Base-by-base conservation (phyloP, 2,113 vertebrate genomes). In the Crocuta crocuta region DNA sequence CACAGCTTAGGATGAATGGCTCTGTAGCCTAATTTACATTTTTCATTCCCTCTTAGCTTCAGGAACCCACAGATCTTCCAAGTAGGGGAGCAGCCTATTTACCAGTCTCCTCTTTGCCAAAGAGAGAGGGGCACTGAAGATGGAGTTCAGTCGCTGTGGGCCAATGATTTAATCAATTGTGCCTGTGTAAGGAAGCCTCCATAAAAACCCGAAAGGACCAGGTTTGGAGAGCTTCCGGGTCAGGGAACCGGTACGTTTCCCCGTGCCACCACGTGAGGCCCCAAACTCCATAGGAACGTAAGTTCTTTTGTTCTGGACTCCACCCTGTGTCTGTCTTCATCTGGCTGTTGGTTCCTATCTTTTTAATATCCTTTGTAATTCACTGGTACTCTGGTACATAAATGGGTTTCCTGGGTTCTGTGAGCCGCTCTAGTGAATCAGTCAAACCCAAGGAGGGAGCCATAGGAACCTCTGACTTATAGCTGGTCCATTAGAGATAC, bases 1-100 rank as follows among this genome's bases (percentile, higher is more conserved):
- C 97, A 70, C 63, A 96, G 91, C 50, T 96, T 43, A 53, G 61
- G 53, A 61, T 31, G 83, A 96, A 92, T 66, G 53, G 78, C 68
- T 66, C 33, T 33, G 58, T 50, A 50, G 50, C 50, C 33, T 33
- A 58, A 82, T 93, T 96, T 91, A 39, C 85, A 96, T 94, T 93
- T 94, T 95, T 71, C 93, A 81, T 91, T 89, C 86, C 82, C 35
- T 89, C 78, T 70, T 73, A 66, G 70, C 70, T 61, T 93, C 35
- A 79, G 74, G 88, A 94, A 61, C 45, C 33, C 93, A 87, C 10
- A 13, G 95, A 70, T 43, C 61, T 95, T 58, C 78, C 55, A 23
- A 55, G 39, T 19, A 68, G 35, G 50, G 93, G 35, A 66, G 58
- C 39, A 88, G 31, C 35, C 71, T n/a, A 28, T 23, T 78, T 61